These are phyloP conservation scores for Lepilemur septentrionalis DNA, from an alignment of 2,797 vertebrate genomes.

Conservation along the genomic window DNA sequence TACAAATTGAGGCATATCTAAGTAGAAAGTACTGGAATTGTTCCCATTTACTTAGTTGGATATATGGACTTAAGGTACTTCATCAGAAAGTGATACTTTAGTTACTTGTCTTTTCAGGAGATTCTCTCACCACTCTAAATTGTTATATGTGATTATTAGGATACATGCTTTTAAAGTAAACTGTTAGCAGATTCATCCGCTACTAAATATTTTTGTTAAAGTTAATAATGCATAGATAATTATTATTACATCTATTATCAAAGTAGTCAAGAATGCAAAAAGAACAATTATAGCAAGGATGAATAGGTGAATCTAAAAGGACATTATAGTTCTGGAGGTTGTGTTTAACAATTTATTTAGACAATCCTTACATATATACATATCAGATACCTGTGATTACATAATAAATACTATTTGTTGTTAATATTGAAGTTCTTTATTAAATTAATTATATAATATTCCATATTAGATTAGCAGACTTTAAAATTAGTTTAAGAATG, in stretches of 20 bases:
- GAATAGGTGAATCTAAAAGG: neutral
- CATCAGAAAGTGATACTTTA: slow-evolving; percentile 23
- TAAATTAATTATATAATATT: neutral
- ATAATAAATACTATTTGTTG: neutral
- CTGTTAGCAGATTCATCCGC: neutral
- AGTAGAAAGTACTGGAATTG: neutral
- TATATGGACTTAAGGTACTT: neutral
- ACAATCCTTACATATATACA: neutral
- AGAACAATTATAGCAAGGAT: neutral
- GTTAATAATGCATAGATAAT: neutral
- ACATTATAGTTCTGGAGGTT: neutral
- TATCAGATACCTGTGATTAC: neutral
- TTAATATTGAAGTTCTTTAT: neutral
- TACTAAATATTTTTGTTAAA: slow-evolving; percentile 17
- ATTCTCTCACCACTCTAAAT: neutral
- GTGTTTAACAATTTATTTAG: neutral
- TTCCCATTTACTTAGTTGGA: neutral
- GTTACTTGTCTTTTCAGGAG: neutral
- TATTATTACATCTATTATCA: slow-evolving; percentile 3
- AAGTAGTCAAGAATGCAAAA: slow-evolving; percentile 6
- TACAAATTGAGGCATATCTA: neutral
- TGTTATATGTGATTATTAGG: neutral
- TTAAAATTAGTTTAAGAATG: neutral
- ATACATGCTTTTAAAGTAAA: neutral
- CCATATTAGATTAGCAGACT: slow-evolving; percentile 2